These are phyloP conservation scores for Uria aalge DNA, from an alignment of 2,113 vertebrate species.

Conservation along the genomic window DNA sequence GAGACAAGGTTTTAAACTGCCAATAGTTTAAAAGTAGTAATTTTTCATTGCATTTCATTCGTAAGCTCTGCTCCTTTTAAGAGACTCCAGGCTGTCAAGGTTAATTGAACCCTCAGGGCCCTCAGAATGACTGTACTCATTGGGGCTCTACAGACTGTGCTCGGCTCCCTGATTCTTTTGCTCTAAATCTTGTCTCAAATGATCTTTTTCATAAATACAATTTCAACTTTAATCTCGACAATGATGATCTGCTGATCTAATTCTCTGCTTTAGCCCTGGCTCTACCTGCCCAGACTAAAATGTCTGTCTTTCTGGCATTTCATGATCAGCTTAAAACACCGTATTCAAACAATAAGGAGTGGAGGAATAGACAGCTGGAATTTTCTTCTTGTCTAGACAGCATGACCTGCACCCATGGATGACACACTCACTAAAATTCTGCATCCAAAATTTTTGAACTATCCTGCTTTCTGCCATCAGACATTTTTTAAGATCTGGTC, in stretches of 20 bases:
- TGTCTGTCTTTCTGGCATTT: background rate
- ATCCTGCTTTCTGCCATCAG: background rate
- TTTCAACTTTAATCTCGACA: conserved; percentile 20
- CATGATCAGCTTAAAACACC: background rate
- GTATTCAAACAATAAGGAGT: background rate
- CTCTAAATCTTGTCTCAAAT: conserved; percentile 32
- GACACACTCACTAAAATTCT: background rate
- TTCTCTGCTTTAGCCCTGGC: background rate
- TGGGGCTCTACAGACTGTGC: conserved; percentile 13
- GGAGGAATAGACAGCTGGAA: background rate
- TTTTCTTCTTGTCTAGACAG: background rate
- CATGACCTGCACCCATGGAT: background rate
- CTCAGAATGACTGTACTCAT: background rate
- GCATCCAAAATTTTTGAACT: background rate
- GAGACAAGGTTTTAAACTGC: conserved; percentile 62
- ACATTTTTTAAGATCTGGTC: background rate
- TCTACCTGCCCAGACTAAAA: background rate
- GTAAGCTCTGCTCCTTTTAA: conserved; percentile 18
- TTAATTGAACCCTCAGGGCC: conserved; percentile 65
- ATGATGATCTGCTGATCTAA: conserved; percentile 12
- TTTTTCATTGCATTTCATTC: conserved; percentile 56
- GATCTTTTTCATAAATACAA: conserved; percentile 46
- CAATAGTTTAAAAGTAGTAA: conserved; percentile 59
- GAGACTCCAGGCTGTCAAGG: conserved; percentile 62
- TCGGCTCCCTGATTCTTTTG: conserved; percentile 21